Evolutionary conservation across 1,140 invertebrate species (phyloP).

Genomic region (Tetranychus urticae): DNA sequence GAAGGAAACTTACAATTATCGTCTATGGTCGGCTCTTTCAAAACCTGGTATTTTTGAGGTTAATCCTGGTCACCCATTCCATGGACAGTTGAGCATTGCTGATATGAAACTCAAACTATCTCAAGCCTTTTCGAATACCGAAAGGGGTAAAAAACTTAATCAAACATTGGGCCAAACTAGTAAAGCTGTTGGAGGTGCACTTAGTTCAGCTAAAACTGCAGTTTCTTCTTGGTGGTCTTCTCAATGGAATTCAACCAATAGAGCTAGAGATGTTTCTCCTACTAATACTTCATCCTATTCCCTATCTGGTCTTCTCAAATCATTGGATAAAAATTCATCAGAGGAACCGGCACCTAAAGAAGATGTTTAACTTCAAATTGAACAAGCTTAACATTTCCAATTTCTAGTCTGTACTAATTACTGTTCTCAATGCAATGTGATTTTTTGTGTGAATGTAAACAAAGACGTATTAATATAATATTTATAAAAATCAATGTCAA

Average conservation of each 20-base stretch:
- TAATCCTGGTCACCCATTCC: constrained; percentile 27
- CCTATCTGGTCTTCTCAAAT: neutral
- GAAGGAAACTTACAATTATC: constrained; percentile 65
- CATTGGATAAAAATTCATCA: neutral
- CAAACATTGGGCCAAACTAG: neutral
- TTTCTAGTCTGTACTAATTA: too few species aligned
- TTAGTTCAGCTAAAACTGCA: neutral
- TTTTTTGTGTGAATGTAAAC: too few species aligned
- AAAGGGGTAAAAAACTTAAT: constrained; percentile 1
- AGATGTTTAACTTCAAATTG: too few species aligned
- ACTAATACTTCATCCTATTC: neutral
- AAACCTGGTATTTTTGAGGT: constrained; percentile 36
- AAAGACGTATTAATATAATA: too few species aligned
- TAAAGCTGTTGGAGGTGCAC: neutral
- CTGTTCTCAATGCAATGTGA: too few species aligned
- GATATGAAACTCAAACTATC: neutral
- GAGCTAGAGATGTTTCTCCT: neutral
- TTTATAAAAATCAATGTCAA: too few species aligned
- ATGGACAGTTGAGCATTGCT: neutral
- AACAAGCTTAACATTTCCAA: too few species aligned
- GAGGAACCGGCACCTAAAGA: too few species aligned
- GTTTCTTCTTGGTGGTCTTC: constrained; percentile 1
- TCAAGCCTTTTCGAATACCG: neutral
- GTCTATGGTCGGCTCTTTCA: constrained; percentile 42
- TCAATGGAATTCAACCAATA: neutral